A percentile compares a stretch with the other conserved stretches of the same genome.
Evolutionary conservation across 2,797 vertebrate genomes (phyloP).

Genomic region (Lacerta bilineata): DNA sequence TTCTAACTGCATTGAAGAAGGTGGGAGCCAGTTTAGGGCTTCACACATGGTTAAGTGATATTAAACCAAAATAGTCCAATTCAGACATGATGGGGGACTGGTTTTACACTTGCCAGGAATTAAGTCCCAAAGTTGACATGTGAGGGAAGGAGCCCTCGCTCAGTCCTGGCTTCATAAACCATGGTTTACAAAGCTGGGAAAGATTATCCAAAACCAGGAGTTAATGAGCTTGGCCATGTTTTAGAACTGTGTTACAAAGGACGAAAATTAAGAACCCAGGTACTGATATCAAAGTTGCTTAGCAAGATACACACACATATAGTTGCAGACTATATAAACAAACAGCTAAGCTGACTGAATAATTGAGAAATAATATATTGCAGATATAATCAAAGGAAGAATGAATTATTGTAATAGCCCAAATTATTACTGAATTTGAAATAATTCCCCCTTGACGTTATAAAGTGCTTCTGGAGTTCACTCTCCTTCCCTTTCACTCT

Average conservation of each 20-base stretch:
- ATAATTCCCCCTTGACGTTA: conserved; percentile 35
- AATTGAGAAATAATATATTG: not conserved
- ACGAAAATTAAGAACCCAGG: not conserved
- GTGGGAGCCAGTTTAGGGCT: not conserved
- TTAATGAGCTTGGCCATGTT: not conserved
- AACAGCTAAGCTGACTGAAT: not conserved
- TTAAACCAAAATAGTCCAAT: not conserved
- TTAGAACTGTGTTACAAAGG: not conserved
- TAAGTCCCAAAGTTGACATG: not conserved
- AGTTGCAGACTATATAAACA: not conserved
- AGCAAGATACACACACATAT: not conserved
- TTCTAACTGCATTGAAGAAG: not conserved
- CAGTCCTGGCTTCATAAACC: not conserved
- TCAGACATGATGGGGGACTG: not conserved
- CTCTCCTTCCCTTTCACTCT: not conserved
- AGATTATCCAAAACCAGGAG: not conserved
- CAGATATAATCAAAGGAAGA: conserved; percentile 12
- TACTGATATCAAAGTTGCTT: not conserved
- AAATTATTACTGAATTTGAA: conserved; percentile 18
- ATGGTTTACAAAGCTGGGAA: no score
- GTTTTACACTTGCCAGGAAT: not conserved
- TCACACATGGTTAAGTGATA: not conserved
- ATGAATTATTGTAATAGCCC: not conserved
- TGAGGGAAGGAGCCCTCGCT: not conserved
- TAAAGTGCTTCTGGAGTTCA: conserved; percentile 23